Evolutionary conservation across 2,113 vertebrate genomes (phyloP).

Genomic region (Corythornis cristatus): DNA sequence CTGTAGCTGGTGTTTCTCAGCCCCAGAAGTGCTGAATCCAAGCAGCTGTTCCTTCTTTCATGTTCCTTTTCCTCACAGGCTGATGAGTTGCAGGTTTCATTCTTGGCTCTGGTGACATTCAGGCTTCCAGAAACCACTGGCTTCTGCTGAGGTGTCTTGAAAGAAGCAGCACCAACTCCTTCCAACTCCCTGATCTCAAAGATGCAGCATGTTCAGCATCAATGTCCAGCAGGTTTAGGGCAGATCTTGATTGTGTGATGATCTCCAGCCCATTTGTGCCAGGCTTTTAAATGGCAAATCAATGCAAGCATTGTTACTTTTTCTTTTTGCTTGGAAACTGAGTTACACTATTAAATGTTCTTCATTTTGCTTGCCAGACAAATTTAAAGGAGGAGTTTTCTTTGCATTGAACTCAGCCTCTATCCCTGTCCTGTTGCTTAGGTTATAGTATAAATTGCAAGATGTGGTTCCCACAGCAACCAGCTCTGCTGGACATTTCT

Average conservation of each 20-base stretch:
- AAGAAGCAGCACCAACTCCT: not conserved
- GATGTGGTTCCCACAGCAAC: not conserved
- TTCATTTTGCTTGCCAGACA: not conserved
- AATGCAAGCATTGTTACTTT: not conserved
- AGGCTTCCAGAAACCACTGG: fast-evolving
- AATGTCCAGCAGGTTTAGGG: not conserved
- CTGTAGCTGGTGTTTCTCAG: not conserved
- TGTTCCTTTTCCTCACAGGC: not conserved
- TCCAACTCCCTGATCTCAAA: not conserved
- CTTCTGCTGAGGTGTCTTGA: not conserved
- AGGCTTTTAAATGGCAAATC: not conserved
- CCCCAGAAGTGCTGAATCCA: not conserved
- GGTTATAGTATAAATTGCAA: not conserved
- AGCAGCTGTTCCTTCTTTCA: not conserved
- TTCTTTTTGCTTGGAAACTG: not conserved
- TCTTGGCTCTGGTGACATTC: not conserved
- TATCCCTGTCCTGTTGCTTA: not conserved
- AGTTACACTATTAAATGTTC: not conserved
- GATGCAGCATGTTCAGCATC: not conserved
- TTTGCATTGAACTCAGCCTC: not conserved
- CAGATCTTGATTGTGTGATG: not conserved
- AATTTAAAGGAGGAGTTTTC: not conserved
- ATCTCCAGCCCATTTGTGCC: not conserved
- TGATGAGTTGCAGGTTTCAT: conserved; percentile 12
- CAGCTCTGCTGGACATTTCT: not conserved